These are phyloP conservation scores for Larimichthys crocea DNA, from an alignment of 2,113 vertebrate genomes.

Conservation along the genomic window DNA sequence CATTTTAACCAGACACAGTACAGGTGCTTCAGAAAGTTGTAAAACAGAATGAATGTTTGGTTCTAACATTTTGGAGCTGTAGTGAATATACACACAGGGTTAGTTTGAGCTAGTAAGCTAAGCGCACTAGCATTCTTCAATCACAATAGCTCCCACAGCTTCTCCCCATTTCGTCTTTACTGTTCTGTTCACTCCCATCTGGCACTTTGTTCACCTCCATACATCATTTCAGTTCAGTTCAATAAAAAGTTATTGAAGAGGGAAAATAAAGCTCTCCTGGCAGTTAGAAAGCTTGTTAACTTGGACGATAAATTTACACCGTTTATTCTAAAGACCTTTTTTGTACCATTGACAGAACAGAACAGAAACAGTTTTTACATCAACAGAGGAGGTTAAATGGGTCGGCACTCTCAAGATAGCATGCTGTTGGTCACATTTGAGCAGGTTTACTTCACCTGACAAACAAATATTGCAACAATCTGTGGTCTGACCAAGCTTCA, in stretches of 20 bases:
- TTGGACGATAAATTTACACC: neutral
- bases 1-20: too few species aligned
- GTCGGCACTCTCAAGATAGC: neutral
- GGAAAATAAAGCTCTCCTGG: neutral
- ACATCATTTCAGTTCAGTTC: conserved; percentile 5
- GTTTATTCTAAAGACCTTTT: neutral
- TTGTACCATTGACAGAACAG: neutral
- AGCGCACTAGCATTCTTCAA: neutral
- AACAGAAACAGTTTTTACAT: neutral
- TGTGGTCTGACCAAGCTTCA: neutral
- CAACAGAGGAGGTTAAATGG: neutral
- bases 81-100: neutral
- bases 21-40: too few species aligned
- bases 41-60: neutral
- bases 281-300: neutral
- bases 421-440: neutral
- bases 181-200: neutral
- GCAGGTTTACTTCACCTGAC: neutral
- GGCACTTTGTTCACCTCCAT: neutral
- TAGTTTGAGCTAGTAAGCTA: neutral
- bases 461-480: too few species aligned
- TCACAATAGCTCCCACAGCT: neutral
- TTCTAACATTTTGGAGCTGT: neutral
- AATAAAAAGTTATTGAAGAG: neutral
- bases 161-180: neutral